Base-by-base conservation (phyloP, 2,113 vertebrate genomes). In the Pipa parva region DNA sequence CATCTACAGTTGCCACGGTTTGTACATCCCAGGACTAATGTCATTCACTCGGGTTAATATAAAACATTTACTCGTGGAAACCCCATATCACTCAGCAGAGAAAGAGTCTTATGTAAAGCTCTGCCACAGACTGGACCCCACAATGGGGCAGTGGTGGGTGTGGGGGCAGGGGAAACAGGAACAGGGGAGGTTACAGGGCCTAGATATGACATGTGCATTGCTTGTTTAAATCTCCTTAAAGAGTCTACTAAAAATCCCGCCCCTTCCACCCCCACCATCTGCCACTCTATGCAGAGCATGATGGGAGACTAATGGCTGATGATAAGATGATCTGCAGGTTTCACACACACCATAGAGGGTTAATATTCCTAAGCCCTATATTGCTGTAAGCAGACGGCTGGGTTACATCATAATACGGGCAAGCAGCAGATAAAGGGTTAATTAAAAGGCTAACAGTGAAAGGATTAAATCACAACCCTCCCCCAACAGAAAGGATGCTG, bases 141-240 rank as follows among this genome's bases (percentile, higher is more conserved):
- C 7, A 48, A 21, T 21, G 20, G 18, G 18, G 5, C n/a, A 24
- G 46, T 9, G 8, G 46, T 20, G 12, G 4, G 10, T 6, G 21
- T 1, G 18, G 46, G 18, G 39, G 39, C 13, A 12, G 15, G 17
- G 15, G 15, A 42, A 15, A 15, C 17, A n/a, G 46, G 46, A 49
- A 20, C 31, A 25, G 6, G 24, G 31, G 26, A 27, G 13, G 22
- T 7, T 18, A 59, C 33, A 24, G 5, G 17, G 5, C 11, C 5
- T 5, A 5, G 46, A 1, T 49, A 21, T 22, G 18, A 1, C 22
- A 21, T 22, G 18, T 49, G 46, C 46, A 22, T 3, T 3, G 21
- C 7, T 3, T 49, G 17, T 45, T 33, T 69, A 59, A 69, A 68
- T 68, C 64, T 54, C 42, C 39, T 52, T 1, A 9, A 22, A 36